A percentile compares a stretch with the other conserved stretches of the same genome.
Evolutionary conservation across 2,797 vertebrate genomes (phyloP).

Genomic region (Avahi laniger): DNA sequence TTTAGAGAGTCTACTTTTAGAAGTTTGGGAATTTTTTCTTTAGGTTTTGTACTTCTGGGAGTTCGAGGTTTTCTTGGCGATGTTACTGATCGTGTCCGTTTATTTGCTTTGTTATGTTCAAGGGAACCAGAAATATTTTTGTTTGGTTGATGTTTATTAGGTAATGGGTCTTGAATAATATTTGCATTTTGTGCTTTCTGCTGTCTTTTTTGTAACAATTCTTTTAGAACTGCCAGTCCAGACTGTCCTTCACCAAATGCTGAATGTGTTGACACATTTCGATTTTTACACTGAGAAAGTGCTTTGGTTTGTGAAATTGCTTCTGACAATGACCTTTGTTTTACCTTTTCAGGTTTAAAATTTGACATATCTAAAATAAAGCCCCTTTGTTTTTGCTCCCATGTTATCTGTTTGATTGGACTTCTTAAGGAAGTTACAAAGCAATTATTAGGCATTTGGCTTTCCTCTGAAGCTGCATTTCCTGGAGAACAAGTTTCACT

Average conservation of each 20-base stretch:
- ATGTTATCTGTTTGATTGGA: constrained; percentile 85
- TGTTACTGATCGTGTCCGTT: constrained; percentile 83
- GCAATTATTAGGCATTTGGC: constrained; percentile 85
- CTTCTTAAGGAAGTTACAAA: constrained; percentile 85
- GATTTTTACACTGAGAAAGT: constrained; percentile 84
- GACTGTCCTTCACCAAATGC: constrained; percentile 89
- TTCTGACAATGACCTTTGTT: constrained; percentile 82
- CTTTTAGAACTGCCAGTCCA: constrained; percentile 94
- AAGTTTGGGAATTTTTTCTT: constrained; percentile 88
- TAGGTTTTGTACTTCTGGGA: constrained; percentile 85
- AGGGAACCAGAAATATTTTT: constrained; percentile 79
- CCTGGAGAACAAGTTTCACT: constrained; percentile 82
- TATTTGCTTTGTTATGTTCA: constrained; percentile 85
- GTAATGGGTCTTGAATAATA: constrained; percentile 76
- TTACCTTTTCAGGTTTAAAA: constrained; percentile 85
- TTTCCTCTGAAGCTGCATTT: constrained; percentile 84
- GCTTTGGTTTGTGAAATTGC: constrained; percentile 82
- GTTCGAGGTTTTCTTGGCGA: constrained; percentile 88
- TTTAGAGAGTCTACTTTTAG: constrained; percentile 86
- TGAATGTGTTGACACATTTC: constrained; percentile 83
- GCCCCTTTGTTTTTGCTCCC: constrained; percentile 86
- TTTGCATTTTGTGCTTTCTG: constrained; percentile 86
- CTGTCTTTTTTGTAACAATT: constrained; percentile 94
- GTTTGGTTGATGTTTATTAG: constrained; percentile 82
- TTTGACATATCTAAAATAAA: constrained; percentile 85